Conservation (phyloP, 2,888 invertebrate species). For the Rotaria magnacalcarata region DNA sequence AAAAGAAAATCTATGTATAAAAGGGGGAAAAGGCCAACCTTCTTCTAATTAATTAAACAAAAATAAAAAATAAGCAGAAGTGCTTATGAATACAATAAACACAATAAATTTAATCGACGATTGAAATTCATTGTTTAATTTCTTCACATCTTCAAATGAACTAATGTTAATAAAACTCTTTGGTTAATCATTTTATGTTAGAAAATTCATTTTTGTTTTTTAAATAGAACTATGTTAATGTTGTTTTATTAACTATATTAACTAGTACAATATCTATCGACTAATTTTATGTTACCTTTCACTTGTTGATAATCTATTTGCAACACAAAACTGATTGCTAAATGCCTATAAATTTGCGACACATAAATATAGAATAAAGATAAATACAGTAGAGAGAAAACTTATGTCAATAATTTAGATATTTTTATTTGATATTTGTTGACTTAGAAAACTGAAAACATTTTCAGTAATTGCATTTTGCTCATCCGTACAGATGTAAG, state of each 20-base stretch:
- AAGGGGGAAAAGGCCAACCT: background rate
- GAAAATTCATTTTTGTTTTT: background rate
- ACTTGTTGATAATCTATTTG: background rate
- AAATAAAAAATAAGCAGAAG: background rate
- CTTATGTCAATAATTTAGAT: background rate
- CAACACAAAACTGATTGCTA: background rate
- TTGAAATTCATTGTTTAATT: background rate
- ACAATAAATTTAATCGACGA: slow-evolving; percentile 8
- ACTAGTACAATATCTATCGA: background rate
- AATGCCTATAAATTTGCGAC: slow-evolving; percentile 5
- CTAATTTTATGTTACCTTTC: background rate
- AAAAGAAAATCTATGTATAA: background rate
- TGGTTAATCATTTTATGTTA: too few species aligned
- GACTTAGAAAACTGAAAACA: too few species aligned
- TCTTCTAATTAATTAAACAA: background rate
- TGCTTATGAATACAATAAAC: background rate
- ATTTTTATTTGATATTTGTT: too few species aligned
- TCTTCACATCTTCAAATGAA: background rate
- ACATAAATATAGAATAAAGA: background rate
- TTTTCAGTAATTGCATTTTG: too few species aligned
- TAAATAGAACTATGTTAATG: background rate
- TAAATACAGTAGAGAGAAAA: too few species aligned
- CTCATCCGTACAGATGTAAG: too few species aligned
- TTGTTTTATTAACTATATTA: background rate
- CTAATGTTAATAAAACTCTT: background rate